phyloP scores from a whole-genome alignment of 2,888 invertebrate genomes.

The Dichetophora obliterata region DNA sequence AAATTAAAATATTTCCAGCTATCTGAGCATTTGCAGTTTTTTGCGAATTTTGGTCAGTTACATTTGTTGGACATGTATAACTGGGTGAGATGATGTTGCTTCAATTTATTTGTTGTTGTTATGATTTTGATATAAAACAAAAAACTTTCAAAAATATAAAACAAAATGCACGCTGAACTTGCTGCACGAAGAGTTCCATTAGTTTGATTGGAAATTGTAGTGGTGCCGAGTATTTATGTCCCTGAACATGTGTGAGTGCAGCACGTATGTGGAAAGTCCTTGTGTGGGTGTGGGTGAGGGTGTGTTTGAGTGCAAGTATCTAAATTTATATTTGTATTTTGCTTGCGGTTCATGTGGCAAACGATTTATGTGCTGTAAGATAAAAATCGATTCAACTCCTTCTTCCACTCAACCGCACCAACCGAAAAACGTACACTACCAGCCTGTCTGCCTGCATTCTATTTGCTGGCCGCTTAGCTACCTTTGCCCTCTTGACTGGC shows the following conservation, averaged over 20 bases:
- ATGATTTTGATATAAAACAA: background rate
- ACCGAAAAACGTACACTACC: no score
- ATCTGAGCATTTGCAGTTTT: slow-evolving; percentile 57
- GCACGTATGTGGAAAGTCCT: background rate
- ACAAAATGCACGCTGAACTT: background rate
- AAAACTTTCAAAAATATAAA: no score
- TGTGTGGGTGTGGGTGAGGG: background rate
- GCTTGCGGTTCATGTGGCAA: slow-evolving; percentile 60
- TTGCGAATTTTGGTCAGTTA: background rate
- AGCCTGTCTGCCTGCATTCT: background rate
- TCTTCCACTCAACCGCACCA: background rate
- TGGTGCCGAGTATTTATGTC: background rate
- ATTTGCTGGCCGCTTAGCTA: background rate
- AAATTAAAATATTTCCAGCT: slow-evolving; percentile 64
- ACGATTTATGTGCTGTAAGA: slow-evolving; percentile 64
- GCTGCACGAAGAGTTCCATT: background rate
- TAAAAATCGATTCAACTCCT: slow-evolving; percentile 63
- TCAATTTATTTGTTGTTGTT: background rate
- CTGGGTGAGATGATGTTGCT: background rate
- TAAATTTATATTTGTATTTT: slow-evolving; percentile 49
- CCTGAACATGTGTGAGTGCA: background rate
- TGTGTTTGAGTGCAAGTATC: slow-evolving; percentile 15
- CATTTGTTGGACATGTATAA: background rate
- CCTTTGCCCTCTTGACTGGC: background rate
- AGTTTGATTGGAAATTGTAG: background rate